Evolutionary conservation across 2,113 vertebrate genomes (phyloP).

Genomic region (Opisthocomus hoazin): DNA sequence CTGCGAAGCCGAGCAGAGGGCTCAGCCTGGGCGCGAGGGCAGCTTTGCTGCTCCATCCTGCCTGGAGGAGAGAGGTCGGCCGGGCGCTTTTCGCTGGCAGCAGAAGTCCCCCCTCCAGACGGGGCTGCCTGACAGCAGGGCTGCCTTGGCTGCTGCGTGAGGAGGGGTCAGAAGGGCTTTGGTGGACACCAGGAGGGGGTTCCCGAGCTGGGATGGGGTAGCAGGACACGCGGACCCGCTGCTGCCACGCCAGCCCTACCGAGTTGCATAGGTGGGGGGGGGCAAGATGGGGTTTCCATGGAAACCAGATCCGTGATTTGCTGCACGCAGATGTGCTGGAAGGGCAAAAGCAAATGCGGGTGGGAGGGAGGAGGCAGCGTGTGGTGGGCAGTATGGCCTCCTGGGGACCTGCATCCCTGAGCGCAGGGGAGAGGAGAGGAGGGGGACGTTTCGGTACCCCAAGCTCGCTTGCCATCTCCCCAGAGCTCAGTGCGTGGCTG

Average conservation of each 20-base stretch:
- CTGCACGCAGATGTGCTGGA: neutral
- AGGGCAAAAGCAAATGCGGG: neutral
- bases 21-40: neutral
- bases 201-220: neutral
- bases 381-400: neutral
- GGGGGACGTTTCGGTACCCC: neutral
- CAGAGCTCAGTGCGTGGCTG: neutral
- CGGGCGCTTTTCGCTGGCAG: neutral
- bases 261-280: fast-evolving
- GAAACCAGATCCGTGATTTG: neutral
- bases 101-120: neutral
- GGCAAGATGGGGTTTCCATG: neutral
- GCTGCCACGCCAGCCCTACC: fast-evolving
- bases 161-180: neutral
- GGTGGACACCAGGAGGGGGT: neutral
- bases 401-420: neutral
- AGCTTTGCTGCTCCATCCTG: neutral
- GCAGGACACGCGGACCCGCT: neutral
- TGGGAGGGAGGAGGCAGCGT: neutral
- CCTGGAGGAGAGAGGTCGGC: neutral
- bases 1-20: neutral
- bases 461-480: neutral
- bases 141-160: neutral
- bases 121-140: neutral
- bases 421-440: neutral